Base-by-base conservation (phyloP, 2,797 vertebrate genomes). In the Pristis pectinata region DNA sequence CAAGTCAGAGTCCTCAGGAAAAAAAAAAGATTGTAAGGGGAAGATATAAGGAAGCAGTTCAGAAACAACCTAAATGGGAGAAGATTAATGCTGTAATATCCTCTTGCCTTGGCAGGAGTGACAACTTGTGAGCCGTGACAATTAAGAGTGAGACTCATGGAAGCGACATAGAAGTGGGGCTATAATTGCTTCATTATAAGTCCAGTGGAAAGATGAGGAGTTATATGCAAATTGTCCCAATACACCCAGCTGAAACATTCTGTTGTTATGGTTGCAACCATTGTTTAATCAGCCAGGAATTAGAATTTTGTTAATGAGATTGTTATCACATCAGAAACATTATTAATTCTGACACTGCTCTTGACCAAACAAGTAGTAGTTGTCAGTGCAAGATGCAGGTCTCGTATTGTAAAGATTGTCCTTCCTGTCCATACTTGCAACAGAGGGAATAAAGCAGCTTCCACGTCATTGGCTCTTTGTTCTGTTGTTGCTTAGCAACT, bases 151-250 rank as follows among this genome's bases (percentile, higher is more conserved):
- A 22, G n/a, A 67, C 91, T 91, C 64, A 37, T 91, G 22, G 59
- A 22, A 64, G 59, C 8, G 19, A 37, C 41, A 37, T 64, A 22
- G n/a, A 91, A 91, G 59, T 91, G 37, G 61, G 67, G 6, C 17
- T 87, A 91, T 91, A 91, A 91, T 91, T 91, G 87, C 87, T 91
- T 67, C 59, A 67, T 91, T 91, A 91, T 24, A 87, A 91, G 59
- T 91, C 87, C 87, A 91, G n/a, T 67, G n/a, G 87, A 67, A 91
- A 91, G 61, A 67, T 91, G n/a, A 91, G 91, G 87, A 64, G 37
- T 91, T 91, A 67, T 91, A 91, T 91, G 87, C 61, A 91, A 91
- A 64, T 91, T 67, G n/a, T n/a, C 61, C 59, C 59, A 67, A 24
- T 67, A 91, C n/a, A 91, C 64, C 37, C 92, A 93, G 67, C 10